Evolutionary conservation across 2,113 vertebrate genomes (phyloP).

Genomic region (Ellobius talpinus): DNA sequence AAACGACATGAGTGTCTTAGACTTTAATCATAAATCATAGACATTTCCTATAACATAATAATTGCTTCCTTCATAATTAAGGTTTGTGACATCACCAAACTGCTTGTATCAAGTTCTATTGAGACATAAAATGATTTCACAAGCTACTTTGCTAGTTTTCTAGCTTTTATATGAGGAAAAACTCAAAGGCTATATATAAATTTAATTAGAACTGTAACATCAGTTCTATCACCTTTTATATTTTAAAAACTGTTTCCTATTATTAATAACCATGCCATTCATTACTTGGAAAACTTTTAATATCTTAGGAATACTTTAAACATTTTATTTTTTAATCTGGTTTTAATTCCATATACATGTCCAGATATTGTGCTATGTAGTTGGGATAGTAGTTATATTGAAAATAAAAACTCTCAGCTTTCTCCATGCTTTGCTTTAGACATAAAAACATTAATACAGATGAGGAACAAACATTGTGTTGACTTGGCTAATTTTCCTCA

Average conservation of each 20-base stretch:
- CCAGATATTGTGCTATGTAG: too few species aligned
- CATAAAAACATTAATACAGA: constrained; percentile 41
- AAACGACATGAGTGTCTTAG: constrained; percentile 40
- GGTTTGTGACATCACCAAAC: constrained; percentile 50
- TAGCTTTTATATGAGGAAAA: constrained; percentile 22
- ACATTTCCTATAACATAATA: constrained; percentile 40
- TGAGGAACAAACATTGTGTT: not conserved
- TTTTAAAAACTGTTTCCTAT: constrained; percentile 46
- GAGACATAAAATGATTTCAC: constrained; percentile 56
- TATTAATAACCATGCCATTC: constrained; percentile 46
- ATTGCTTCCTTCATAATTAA: constrained; percentile 59
- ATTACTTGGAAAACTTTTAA: constrained; percentile 39
- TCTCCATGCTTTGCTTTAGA: constrained; percentile 42
- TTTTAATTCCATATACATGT: constrained; percentile 39
- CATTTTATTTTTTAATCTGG: constrained; percentile 49
- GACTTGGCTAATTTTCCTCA: constrained; percentile 44
- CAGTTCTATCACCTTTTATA: constrained; percentile 27
- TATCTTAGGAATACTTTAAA: constrained; percentile 51
- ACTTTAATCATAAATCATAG: constrained; percentile 52
- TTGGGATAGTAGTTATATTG: not conserved
- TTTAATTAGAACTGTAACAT: constrained; percentile 63
- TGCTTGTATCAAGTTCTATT: not conserved
- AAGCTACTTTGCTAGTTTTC: constrained; percentile 45
- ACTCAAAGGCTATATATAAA: not conserved
- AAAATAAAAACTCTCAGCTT: constrained; percentile 57